Evolutionary conservation across 2,888 invertebrate species (phyloP), one percentile per base, ranked within the genome.

Genomic region (Machimus rusticus): DNA sequence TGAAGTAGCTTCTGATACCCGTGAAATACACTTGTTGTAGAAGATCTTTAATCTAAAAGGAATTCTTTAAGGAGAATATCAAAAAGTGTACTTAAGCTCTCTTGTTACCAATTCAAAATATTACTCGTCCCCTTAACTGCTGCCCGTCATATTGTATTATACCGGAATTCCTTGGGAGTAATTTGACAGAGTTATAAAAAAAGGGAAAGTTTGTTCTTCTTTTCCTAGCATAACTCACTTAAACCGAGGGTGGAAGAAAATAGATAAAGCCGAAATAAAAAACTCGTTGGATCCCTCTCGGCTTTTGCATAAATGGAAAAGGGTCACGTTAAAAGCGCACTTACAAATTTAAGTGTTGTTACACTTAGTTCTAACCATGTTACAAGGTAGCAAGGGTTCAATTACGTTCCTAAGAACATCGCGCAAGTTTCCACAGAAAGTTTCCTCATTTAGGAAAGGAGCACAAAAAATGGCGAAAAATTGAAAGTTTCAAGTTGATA

Each of bases 381-480:
- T 82, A 82, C 57, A 34, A 23, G 19, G 57, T 57, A 57, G 57
- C 57, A 82, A 46, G 55, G 82, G 82, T 82, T 57, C 82, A 82
- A 82, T 82, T 82, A 82, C 82, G n/a, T 14, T 37, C 57, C 37
- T 82, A 82, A 55, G 66, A 37, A 82, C 57, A 82, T n/a, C 57
- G 57, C 19, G 57, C 34, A 82, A 34, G 55, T 82, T 37, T 19
- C 37, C 37, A 66, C 82, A 23, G 57, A 82, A 82, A 82, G 82
- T 82, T 82, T 82, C 82, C 82, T 82, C 82, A 57, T 82, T 82
- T 82, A 82, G 57, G 57, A 82, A 82, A 82, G 57, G 37, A 82
- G 82, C n/a, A 51, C n/a, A 51, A 51, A n/a, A 51, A 16, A 51
- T 37, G 66, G 66, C 57, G 57, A 82, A 82, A 82, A 82, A 82